Conservation (phyloP, 2,113 vertebrate genomes). For the Urocolius indicus region DNA sequence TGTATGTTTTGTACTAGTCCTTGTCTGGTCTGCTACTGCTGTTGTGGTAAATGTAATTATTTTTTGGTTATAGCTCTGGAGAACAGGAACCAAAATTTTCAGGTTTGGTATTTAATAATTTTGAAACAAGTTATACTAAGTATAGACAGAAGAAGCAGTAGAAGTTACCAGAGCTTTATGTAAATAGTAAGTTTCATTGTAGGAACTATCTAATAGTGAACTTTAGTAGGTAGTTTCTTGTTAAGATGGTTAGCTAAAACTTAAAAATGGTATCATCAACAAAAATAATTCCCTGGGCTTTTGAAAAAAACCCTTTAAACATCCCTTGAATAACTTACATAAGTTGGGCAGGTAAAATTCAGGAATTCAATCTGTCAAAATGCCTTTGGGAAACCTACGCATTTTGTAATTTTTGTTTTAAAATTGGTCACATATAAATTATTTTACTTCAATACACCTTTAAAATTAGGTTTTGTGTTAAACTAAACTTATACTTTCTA, state of each 20-base stretch:
- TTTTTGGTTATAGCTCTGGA: not conserved
- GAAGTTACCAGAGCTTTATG: not conserved
- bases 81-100: not conserved
- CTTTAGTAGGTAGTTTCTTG: not conserved
- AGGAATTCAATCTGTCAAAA: not conserved
- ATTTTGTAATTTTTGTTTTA: not conserved
- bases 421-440: not conserved
- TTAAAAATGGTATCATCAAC: not conserved
- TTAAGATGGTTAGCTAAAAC: not conserved
- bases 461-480: not conserved
- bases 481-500: not conserved
- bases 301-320: not conserved
- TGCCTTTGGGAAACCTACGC: not conserved
- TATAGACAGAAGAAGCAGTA: not conserved
- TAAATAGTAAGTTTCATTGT: not conserved
- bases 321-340: rapidly evolving
- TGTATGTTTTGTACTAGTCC: not conserved
- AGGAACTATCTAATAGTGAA: not conserved
- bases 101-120: not conserved
- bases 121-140: not conserved
- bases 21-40: not conserved
- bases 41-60: not conserved
- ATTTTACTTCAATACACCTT: not conserved
- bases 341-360: not conserved
- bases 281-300: not conserved